Evolutionary conservation across 1,140 invertebrate species (phyloP).

Genomic region (Drosophila melanogaster): Release_6_plus_ISO1_MT NT_033777.3:19135001-19135500

Average conservation of each 20-base stretch:
- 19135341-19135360: not conserved
- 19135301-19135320: conserved; percentile 11
- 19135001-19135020: not conserved
- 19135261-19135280: conserved; percentile 14
- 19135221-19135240: conserved; percentile 34
- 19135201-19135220: conserved; percentile 53
- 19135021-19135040: conserved; percentile 17
- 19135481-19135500: conserved; percentile 51
- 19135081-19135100: conserved; percentile 17
- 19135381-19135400: not conserved
- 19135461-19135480: conserved; percentile 21
- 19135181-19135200: conserved; percentile 11
- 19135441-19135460: conserved; percentile 58
- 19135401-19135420: not conserved
- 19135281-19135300: conserved; percentile 13
- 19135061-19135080: conserved; percentile 8
- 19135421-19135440: conserved; percentile 1
- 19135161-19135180: conserved; percentile 27
- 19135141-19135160: not conserved
- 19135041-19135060: conserved; percentile 2
- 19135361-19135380: not conserved
- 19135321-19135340: not conserved
- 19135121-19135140: conserved; percentile 5
- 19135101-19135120: conserved; percentile 21
- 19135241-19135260: conserved; percentile 27